Evolutionary conservation across 2,113 vertebrate species (phyloP).

Genomic region (Danionella cerebrum): DNA sequence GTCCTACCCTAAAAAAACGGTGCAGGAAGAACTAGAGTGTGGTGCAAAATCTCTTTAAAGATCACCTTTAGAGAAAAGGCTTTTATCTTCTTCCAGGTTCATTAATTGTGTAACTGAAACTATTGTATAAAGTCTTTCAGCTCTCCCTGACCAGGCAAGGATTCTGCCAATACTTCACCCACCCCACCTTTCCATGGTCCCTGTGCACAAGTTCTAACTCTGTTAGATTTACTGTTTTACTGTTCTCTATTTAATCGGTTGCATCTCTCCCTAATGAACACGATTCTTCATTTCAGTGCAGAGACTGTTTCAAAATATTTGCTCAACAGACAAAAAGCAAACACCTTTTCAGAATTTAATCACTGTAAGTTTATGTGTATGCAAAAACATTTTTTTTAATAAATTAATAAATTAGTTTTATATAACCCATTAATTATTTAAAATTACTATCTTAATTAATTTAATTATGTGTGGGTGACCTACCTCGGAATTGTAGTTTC

Average conservation of each 20-base stretch:
- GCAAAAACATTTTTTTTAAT: too few species aligned
- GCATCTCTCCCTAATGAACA: conserved; percentile 29
- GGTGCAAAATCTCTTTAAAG: background rate
- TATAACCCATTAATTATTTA: too few species aligned
- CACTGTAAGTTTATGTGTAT: too few species aligned
- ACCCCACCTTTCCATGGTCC: conserved; percentile 24
- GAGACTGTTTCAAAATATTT: conserved; percentile 28
- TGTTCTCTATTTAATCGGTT: conserved; percentile 26
- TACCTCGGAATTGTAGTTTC: too few species aligned
- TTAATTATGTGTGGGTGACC: too few species aligned
- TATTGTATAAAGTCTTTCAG: conserved; percentile 7
- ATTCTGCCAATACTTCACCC: conserved; percentile 53
- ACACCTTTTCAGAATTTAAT: too few species aligned
- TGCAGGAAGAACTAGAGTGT: background rate
- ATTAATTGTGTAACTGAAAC: background rate
- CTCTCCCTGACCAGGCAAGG: conserved; percentile 27
- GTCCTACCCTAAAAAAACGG: background rate
- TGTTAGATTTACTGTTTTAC: conserved; percentile 53
- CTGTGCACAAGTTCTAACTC: conserved; percentile 55
- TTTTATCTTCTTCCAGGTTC: background rate
- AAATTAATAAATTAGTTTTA: too few species aligned
- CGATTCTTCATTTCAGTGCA: conserved; percentile 27
- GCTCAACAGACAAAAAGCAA: conserved; percentile 31
- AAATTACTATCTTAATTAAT: too few species aligned
- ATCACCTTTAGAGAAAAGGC: background rate